Evolutionary conservation across 2,797 vertebrate genomes (phyloP).

Genomic region (Helarctos malayanus): DNA sequence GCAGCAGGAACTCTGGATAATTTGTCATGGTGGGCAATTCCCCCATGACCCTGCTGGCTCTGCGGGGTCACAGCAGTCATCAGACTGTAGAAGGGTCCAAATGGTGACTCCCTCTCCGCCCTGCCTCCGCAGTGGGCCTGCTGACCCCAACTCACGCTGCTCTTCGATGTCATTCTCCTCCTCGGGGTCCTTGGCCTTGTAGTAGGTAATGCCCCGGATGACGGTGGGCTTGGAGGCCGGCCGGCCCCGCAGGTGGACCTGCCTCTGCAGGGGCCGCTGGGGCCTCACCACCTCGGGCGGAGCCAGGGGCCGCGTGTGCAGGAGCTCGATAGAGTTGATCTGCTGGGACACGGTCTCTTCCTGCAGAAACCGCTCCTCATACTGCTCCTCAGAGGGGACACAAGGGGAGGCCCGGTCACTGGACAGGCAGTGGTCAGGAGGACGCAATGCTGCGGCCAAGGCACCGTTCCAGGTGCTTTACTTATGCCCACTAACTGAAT

Average conservation of each 20-base stretch:
- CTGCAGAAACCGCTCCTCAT: slow-evolving; percentile 92
- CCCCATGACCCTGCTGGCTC: neutral
- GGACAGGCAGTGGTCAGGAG: neutral
- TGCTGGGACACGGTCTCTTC: slow-evolving; percentile 89
- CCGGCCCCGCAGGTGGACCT: slow-evolving; percentile 84
- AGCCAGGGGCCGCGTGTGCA: slow-evolving; percentile 83
- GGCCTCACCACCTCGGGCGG: slow-evolving; percentile 82
- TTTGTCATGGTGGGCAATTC: neutral
- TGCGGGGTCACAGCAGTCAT: rapidly evolving
- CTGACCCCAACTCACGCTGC: slow-evolving; percentile 92
- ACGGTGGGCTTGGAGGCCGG: slow-evolving; percentile 90
- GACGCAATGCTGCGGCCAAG: neutral
- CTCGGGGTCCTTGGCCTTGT: slow-evolving; percentile 95
- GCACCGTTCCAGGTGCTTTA: rapidly evolving
- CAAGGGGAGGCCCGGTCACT: neutral
- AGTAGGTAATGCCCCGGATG: slow-evolving; percentile 97
- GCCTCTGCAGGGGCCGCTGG: slow-evolving; percentile 85
- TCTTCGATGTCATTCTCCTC: slow-evolving; percentile 94
- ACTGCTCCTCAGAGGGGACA: slow-evolving; percentile 89
- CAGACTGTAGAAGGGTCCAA: neutral
- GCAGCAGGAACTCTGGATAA: neutral
- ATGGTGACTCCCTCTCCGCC: neutral
- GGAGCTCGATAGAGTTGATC: slow-evolving; percentile 86
- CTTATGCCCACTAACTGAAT: rapidly evolving
- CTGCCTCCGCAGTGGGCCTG: neutral